Conservation (phyloP, 2,888 invertebrate genomes). For the Erebia epiphron region DNA sequence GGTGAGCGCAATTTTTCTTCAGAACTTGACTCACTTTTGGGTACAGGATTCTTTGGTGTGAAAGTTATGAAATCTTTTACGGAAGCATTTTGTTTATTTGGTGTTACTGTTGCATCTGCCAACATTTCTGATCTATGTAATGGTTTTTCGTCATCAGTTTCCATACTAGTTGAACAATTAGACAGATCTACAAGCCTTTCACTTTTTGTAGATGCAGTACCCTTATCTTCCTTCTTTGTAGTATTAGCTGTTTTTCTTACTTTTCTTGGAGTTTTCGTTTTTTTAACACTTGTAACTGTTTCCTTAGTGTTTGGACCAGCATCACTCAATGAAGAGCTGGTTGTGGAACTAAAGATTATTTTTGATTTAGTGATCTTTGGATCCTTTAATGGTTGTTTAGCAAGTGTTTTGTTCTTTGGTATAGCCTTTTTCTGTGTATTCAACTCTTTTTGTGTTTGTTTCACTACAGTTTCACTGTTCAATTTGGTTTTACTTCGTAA, state of each 20-base stretch:
- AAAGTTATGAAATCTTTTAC: conserved; percentile 14
- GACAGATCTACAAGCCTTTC: neutral
- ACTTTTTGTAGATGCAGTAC: neutral
- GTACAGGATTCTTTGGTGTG: conserved; percentile 57
- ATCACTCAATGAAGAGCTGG: neutral
- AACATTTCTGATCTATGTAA: conserved; percentile 44
- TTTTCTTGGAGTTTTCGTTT: neutral
- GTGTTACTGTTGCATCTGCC: conserved; percentile 32
- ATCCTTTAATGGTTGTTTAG: neutral
- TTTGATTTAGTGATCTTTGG: neutral
- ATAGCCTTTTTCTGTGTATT: neutral
- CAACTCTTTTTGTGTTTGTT: neutral
- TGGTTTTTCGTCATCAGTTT: neutral
- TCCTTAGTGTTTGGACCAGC: neutral
- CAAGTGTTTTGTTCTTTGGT: neutral
- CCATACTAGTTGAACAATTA: neutral
- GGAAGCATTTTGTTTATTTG: neutral
- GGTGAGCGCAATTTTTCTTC: conserved; percentile 69
- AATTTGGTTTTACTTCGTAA: conserved; percentile 7
- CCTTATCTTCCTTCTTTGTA: neutral
- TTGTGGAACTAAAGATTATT: neutral
- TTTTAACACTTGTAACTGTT: neutral
- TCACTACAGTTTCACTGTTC: no score
- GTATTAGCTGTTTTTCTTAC: neutral
- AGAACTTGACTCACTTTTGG: conserved; percentile 67